Conservation (phyloP, 2,888 invertebrate genomes). For the Acanthosoma haemorrhoidale region DNA sequence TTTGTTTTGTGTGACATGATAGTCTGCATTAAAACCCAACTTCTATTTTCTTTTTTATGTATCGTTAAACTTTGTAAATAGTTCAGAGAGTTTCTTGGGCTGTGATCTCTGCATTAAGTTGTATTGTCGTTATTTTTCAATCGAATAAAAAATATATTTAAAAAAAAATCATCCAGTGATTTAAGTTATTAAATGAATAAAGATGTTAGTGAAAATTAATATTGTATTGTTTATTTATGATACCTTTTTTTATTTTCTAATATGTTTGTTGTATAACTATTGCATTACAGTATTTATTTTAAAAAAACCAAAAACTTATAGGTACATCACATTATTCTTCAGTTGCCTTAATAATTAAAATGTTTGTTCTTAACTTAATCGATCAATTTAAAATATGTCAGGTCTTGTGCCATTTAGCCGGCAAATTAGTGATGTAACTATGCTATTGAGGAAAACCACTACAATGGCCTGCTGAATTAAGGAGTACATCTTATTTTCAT, state of each 20-base stretch:
- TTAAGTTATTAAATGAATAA: conserved; percentile 43
- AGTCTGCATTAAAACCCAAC: conserved; percentile 40
- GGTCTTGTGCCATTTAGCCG: no score
- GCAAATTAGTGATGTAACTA: no score
- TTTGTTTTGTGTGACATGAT: conserved; percentile 41
- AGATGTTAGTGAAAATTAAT: conserved; percentile 42
- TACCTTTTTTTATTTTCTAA: not conserved
- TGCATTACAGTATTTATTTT: no score
- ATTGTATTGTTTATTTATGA: conserved; percentile 12
- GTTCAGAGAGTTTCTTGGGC: conserved; percentile 43
- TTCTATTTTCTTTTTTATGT: conserved; percentile 40
- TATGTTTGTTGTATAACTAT: no score
- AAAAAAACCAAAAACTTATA: no score
- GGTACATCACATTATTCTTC: no score
- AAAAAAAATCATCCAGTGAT: conserved; percentile 43
- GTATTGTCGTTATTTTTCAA: conserved; percentile 43
- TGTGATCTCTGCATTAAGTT: conserved; percentile 45
- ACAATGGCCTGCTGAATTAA: no score
- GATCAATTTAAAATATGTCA: no score
- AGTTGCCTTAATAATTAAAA: no score
- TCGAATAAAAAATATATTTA: conserved; percentile 42
- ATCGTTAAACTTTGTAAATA: conserved; percentile 42
- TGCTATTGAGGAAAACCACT: no score
- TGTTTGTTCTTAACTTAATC: no score
- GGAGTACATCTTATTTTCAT: no score